phyloP scores from a whole-genome alignment of 1,140 invertebrate genomes.

The Micrasema longulum region DNA sequence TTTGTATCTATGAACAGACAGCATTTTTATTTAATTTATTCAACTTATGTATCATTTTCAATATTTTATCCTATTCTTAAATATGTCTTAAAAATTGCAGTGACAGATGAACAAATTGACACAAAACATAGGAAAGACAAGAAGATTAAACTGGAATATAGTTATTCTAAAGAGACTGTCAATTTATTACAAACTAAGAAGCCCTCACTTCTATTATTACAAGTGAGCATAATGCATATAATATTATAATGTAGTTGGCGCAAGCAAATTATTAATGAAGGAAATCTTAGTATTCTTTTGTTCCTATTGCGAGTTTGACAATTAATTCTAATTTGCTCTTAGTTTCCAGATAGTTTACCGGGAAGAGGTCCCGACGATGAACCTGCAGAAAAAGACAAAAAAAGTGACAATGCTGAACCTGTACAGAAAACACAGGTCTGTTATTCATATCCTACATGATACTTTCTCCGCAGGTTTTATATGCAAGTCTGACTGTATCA shows the following conservation, averaged over 20 bases:
- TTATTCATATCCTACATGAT: too few relatives aligned
- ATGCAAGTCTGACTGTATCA: too few relatives aligned
- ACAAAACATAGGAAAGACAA: slow-evolving; percentile 8
- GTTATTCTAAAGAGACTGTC: slow-evolving; percentile 58
- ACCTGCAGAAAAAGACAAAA: slow-evolving; percentile 51
- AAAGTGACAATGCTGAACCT: slow-evolving; percentile 53
- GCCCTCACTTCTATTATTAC: slow-evolving; percentile 61
- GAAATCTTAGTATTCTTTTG: background rate
- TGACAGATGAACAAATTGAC: slow-evolving; percentile 21
- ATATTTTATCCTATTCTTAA: too few relatives aligned
- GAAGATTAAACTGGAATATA: slow-evolving; percentile 56
- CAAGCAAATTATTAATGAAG: too few relatives aligned
- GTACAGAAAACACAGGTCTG: slow-evolving; percentile 49
- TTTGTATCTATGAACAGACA: too few relatives aligned
- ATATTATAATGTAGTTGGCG: too few relatives aligned
- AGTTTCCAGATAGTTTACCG: slow-evolving; percentile 67
- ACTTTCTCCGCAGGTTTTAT: too few relatives aligned
- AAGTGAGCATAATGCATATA: slow-evolving; percentile 58
- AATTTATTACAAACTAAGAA: slow-evolving; percentile 60
- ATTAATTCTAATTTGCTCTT: slow-evolving; percentile 22
- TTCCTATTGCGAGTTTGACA: background rate
- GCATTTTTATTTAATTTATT: too few relatives aligned
- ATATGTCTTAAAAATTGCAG: too few relatives aligned
- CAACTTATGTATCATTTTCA: too few relatives aligned
- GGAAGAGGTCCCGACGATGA: slow-evolving; percentile 58